These are phyloP conservation scores for Synergus itoensis DNA, from an alignment of 2,888 invertebrate genomes.

Conservation along the genomic window DNA sequence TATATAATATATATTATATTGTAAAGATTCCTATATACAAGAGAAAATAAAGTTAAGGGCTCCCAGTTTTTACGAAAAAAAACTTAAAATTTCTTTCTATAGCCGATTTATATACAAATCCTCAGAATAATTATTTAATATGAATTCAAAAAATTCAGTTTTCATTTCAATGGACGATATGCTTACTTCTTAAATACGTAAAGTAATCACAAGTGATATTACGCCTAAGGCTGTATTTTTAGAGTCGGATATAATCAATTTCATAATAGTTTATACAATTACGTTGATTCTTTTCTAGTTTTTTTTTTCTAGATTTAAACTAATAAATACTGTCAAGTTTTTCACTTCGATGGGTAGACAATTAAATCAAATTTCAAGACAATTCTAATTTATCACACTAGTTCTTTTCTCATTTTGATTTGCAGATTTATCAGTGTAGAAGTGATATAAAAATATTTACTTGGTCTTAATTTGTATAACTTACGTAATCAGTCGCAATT, in stretches of 20 bases:
- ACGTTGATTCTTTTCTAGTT: constrained; percentile 8
- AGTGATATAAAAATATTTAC: constrained; percentile 8
- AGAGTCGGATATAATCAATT: background rate
- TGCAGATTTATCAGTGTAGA: background rate
- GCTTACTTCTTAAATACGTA: background rate
- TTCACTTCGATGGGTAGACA: background rate
- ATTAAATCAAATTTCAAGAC: background rate
- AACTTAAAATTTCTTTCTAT: background rate
- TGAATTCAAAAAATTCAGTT: background rate
- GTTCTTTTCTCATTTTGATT: constrained; percentile 11
- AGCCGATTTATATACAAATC: background rate
- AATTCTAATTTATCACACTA: constrained; percentile 25
- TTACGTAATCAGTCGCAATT: constrained; percentile 37
- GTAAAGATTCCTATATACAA: constrained; percentile 75
- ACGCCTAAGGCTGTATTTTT: background rate
- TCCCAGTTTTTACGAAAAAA: constrained; percentile 73
- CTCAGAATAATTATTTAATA: background rate
- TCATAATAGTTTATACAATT: background rate
- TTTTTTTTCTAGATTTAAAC: constrained; percentile 15
- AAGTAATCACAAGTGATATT: background rate
- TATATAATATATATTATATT: constrained; percentile 66
- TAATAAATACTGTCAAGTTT: constrained; percentile 11
- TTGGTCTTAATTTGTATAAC: constrained; percentile 18
- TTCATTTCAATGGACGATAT: background rate
- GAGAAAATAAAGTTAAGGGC: constrained; percentile 73